These are phyloP conservation scores for Elymnias hypermnestra DNA, from an alignment of 1,140 invertebrate genomes.

Conservation along the genomic window DNA sequence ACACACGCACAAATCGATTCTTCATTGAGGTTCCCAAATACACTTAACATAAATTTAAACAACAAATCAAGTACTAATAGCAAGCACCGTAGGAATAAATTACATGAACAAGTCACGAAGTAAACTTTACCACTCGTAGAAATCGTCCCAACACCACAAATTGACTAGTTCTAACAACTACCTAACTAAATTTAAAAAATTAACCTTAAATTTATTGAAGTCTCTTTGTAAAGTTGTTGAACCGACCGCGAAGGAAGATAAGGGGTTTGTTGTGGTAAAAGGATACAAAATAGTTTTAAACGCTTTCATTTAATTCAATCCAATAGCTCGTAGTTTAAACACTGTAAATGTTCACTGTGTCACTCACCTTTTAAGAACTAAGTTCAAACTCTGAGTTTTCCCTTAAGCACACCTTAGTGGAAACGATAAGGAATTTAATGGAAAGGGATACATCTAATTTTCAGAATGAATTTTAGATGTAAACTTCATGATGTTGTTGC, in stretches of 20 bases:
- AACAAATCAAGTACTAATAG: conserved; percentile 58
- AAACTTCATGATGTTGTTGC: conserved; percentile 69
- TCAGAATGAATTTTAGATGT: conserved; percentile 46
- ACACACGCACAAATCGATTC: conserved; percentile 31
- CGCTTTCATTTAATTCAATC: conserved; percentile 23
- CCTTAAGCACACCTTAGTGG: conserved; percentile 34
- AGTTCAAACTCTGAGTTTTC: conserved; percentile 49
- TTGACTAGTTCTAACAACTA: conserved; percentile 73
- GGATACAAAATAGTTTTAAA: conserved; percentile 25
- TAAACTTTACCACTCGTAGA: conserved; percentile 64
- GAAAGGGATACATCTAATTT: conserved; percentile 22
- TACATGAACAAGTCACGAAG: conserved; percentile 52
- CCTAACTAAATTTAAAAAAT: conserved; percentile 56
- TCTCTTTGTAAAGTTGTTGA: conserved; percentile 56
- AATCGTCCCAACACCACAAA: conserved; percentile 70
- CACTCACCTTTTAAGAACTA: conserved; percentile 52
- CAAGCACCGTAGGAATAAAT: conserved; percentile 67
- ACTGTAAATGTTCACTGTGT: conserved; percentile 24
- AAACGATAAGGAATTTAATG: conserved; percentile 27
- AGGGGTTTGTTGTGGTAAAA: conserved; percentile 30
- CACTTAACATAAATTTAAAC: conserved; percentile 37
- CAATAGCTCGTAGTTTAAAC: conserved; percentile 11
- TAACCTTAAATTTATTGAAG: conserved; percentile 62
- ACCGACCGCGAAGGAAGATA: conserved; percentile 64
- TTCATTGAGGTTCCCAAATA: conserved; percentile 56